Conservation (phyloP, 30 jellyfish, hydroid and myxozoan genomes). For the Aurelia sp. region DNA sequence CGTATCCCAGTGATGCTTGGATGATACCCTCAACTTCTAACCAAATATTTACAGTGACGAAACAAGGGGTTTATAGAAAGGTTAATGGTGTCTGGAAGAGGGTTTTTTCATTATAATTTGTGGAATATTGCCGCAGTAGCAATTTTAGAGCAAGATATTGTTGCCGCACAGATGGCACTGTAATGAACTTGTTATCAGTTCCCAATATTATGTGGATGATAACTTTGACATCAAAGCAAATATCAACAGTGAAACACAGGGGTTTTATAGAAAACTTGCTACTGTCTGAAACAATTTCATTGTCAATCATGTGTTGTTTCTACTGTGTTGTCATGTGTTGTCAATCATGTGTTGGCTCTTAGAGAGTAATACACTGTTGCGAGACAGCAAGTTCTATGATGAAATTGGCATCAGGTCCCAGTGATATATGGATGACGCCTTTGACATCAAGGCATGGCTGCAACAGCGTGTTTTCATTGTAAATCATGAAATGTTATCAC, state of each 20-base stretch:
- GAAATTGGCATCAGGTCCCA: no score
- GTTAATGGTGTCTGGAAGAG: slow-evolving; percentile 10
- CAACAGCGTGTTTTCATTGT: background rate
- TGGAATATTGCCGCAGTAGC: no score
- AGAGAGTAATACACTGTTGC: no score
- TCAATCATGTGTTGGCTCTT: no score
- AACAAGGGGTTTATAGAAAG: background rate
- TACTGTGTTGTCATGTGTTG: no score
- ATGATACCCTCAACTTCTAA: slow-evolving; percentile 6
- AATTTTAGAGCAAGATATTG: no score
- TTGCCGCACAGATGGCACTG: no score
- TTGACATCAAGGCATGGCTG: background rate
- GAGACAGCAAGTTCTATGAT: no score
- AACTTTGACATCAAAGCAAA: background rate
- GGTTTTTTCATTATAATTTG: background rate
- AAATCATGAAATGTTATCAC: no score
- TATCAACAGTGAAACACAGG: slow-evolving; percentile 1
- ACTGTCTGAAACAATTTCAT: no score
- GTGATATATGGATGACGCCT: no score
- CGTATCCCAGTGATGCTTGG: background rate
- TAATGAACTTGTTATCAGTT: background rate
- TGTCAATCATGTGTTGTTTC: no score
- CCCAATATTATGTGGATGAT: background rate
- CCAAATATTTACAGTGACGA: slow-evolving; percentile 8
- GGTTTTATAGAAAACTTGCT: background rate